These are phyloP conservation scores for Epistrophe grossulariae DNA, from an alignment of 2,888 invertebrate genomes.

Conservation along the genomic window DNA sequence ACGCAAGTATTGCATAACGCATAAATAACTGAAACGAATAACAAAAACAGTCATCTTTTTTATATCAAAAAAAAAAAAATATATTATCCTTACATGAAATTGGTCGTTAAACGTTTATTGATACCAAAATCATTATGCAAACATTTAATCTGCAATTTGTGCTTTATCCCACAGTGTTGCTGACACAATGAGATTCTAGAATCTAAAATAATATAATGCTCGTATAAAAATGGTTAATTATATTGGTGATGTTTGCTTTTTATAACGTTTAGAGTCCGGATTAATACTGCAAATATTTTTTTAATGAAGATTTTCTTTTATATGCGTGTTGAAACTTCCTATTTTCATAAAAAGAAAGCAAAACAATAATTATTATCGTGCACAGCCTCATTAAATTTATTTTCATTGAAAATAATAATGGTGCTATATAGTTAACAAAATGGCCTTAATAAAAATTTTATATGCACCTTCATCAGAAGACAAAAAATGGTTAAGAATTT, in stretches of 20 bases:
- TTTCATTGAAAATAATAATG: background rate
- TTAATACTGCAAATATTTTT: background rate
- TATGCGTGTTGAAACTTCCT: background rate
- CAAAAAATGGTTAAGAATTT: background rate
- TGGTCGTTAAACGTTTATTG: conserved; percentile 68
- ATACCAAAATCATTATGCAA: conserved; percentile 63
- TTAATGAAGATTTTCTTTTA: conserved; percentile 15
- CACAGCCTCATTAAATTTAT: background rate
- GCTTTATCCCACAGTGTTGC: conserved; percentile 33
- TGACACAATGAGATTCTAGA: conserved; percentile 55
- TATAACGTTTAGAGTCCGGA: conserved; percentile 29
- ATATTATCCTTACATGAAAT: conserved; percentile 36
- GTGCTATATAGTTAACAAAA: background rate
- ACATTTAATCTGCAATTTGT: conserved; percentile 63
- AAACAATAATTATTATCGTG: background rate
- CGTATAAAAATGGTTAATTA: conserved; percentile 51
- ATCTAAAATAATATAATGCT: conserved; percentile 47
- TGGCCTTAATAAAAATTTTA: background rate
- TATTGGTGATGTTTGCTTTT: conserved; percentile 43
- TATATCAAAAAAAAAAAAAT: background rate
- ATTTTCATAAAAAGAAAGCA: background rate
- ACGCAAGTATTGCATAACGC: conserved; percentile 63
- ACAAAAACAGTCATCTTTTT: conserved; percentile 46
- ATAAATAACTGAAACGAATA: conserved; percentile 41
- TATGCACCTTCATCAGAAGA: background rate